Conservation (phyloP, 64 coral and sea anemone genomes). For the Porites australiensis region DNA sequence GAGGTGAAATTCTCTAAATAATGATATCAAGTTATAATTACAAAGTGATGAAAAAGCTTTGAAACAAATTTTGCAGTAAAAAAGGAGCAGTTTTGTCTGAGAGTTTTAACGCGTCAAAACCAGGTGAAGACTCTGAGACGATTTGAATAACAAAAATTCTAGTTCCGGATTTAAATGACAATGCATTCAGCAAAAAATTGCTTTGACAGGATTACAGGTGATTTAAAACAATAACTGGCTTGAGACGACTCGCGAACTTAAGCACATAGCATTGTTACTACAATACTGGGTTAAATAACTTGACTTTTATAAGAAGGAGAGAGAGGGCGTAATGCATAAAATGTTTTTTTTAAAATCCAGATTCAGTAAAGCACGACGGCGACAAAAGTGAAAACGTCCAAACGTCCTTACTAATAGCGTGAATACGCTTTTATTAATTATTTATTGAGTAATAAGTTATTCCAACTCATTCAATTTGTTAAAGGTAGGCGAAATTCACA, state of each 20-base stretch:
- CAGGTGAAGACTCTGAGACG: neutral
- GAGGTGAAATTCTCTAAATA: neutral
- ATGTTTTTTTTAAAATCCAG: too few species aligned
- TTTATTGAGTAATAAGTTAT: too few species aligned
- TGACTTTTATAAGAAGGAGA: neutral
- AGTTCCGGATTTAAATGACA: conserved; percentile 30
- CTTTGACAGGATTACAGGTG: neutral
- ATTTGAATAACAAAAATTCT: neutral
- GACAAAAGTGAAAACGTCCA: too few species aligned
- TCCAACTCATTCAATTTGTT: too few species aligned
- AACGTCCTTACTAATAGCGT: too few species aligned
- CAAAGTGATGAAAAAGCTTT: neutral
- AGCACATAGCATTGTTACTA: neutral
- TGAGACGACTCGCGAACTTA: too few species aligned
- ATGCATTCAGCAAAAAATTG: neutral
- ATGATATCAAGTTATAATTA: neutral
- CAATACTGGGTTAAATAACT: neutral
- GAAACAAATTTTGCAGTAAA: neutral
- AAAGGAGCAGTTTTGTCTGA: neutral
- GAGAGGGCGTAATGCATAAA: neutral
- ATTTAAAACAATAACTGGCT: neutral
- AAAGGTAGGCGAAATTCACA: too few species aligned
- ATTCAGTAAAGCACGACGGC: too few species aligned
- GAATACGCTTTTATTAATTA: too few species aligned
- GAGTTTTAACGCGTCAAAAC: too few species aligned